Evolutionary conservation across 2,888 invertebrate genomes (phyloP).

Genomic region (Tetanocera ferruginea): DNA sequence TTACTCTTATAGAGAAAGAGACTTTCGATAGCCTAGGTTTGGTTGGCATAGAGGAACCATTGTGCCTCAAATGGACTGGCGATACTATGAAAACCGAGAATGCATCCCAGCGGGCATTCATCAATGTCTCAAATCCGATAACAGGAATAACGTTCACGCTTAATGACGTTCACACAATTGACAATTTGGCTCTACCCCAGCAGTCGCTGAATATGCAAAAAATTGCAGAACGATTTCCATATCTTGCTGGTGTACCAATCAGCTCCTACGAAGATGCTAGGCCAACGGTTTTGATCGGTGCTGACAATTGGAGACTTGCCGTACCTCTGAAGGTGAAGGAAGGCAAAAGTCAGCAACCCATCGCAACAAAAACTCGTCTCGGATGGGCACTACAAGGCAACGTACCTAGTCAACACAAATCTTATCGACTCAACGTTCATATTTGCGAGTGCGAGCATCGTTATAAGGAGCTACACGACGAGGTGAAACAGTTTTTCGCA

Average conservation of each 20-base stretch:
- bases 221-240: background rate
- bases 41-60: conserved; percentile 29
- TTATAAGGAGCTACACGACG: conserved; percentile 38
- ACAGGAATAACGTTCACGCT: too few species aligned
- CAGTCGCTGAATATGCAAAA: conserved; percentile 3
- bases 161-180: conserved; percentile 9
- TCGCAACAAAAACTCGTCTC: too few species aligned
- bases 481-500: conserved; percentile 31
- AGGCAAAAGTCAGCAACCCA: too few species aligned
- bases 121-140: too few species aligned
- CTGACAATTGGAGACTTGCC: too few species aligned
- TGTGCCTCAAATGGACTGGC: conserved; percentile 28
- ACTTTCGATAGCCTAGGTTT: conserved; percentile 25
- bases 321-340: too few species aligned
- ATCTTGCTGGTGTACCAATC: background rate
- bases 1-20: too few species aligned
- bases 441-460: conserved; percentile 35
- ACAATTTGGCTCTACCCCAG: background rate
- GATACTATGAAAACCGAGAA: conserved; percentile 24
- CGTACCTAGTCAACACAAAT: background rate
- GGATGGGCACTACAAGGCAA: conserved; percentile 21
- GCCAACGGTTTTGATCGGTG: conserved; percentile 32
- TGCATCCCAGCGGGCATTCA: background rate
- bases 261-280: background rate
- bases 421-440: conserved; percentile 16